Base-by-base conservation (phyloP, 2,113 vertebrate species). In the Larimichthys polyactis region DNA sequence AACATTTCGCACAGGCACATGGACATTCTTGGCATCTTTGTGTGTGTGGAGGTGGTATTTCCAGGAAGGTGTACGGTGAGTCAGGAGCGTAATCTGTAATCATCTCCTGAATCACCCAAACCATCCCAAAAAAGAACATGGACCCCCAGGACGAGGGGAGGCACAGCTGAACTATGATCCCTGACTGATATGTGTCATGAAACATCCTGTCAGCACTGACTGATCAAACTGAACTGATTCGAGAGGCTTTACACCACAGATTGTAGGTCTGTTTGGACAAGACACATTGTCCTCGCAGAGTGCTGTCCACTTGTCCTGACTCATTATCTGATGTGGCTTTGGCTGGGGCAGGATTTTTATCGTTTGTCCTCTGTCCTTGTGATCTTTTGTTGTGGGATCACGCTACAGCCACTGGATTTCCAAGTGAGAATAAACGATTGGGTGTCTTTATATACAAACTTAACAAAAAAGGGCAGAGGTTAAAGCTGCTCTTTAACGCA, bases 51-150 rank as follows among this genome's bases (percentile, higher is more conserved):
- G 85, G 86, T 82, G 89, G 68, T 48, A 51, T 81, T 94, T 93
- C 90, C 91, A 90, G 88, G 89, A 94, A 93, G 27, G 24, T 75
- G 55, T 36, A 36, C 64, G 5, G 46, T 91, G 92, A 93, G 84
- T 93, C 89, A 93, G 65, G 40, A 71, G 55, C 11, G 19, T 65
- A 51, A 90, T 89, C 90, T 92, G 59, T 86, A 82, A 90, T 92
- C 87, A 91, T 78, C 74, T 86, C 67, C 64, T 91, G 86, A 91
- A 75, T 90, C 87, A 90, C 89, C 83, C 75, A 67, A 72, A 63
- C 29, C 6, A 40, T 9, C 36, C 68, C 44, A 52, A 27, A 40
- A 32, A 40, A 40, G 27, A 27, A 27, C 1, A 40, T 9, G 8
- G 36, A 40, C 36, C 36, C 36, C 36, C 36, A 40, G 36, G 36